Base-by-base conservation (phyloP, 2,888 invertebrate species). In the Drosophila stalkeri region DNA sequence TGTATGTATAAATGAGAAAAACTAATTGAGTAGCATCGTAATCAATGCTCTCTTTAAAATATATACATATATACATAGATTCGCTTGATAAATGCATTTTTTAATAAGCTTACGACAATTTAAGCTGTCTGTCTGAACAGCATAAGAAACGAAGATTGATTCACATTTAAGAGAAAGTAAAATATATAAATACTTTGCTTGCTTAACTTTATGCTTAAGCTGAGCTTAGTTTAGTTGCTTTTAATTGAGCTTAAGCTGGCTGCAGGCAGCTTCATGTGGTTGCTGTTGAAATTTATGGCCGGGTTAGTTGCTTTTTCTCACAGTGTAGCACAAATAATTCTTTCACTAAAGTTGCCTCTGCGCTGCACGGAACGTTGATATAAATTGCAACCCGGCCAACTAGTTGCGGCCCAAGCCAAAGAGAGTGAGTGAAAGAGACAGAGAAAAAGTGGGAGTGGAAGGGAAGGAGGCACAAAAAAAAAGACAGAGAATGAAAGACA, bases 351-450 rank as follows among this genome's bases (percentile, higher is more conserved):
- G 55, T 81, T 79, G 64, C 23, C 66, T 56, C 52, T 39, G 63
- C 55, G 60, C 44, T 64, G 62, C 62, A 64, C 46, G 57, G 52
- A 64, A 67, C 64, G 72, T 76, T 77, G 78, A 78, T 86, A 82
- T 77, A 85, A 82, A 82, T 73, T 85, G 82, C 67, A 64, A 59
- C 56, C 60, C 55, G 54, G 66, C 62, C 64, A 74, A 66, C 64
- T 56, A 65, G 35, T 46, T 59, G 35, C n/a, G 41, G 47, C 23
- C 46, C 66, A 52, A 39, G 55, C 18, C 43, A 12, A 39, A 41
- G 51, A 46, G 49, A 35, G 4, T 44, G 35, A 44, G 18, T 12
- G 11, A 52, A n/a, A 37, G 18, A 52, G 18, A 35, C 37, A 54
- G 41, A 18, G 18, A 41, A 14, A 7, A 9, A 11, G 16, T 0